Percentiles rank a stretch among this genome's conserved stretches.
phyloP scores from a whole-genome alignment of 92 coral and sea anemone species.

The Epizoanthus rinbou region DNA sequence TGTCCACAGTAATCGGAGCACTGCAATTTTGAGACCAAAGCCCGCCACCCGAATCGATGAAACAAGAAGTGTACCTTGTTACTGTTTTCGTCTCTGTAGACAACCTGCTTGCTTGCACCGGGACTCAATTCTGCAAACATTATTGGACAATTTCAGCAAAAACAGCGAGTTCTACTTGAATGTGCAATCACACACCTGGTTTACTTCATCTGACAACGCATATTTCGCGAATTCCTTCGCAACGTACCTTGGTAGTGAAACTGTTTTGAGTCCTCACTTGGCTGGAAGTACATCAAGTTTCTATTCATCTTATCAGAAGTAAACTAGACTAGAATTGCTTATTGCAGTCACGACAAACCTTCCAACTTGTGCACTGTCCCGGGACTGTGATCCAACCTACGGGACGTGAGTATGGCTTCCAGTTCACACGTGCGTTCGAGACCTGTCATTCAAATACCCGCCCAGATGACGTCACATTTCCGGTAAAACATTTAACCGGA shows the following conservation, averaged over 20 bases:
- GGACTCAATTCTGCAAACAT: not conserved
- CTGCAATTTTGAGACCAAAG: not conserved
- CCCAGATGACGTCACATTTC: too few relatives aligned
- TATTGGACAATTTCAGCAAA: not conserved
- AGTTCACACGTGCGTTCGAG: too few relatives aligned
- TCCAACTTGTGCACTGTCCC: too few relatives aligned
- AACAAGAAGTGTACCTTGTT: constrained; percentile 13
- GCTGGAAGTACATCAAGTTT: constrained; percentile 8
- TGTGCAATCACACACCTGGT: not conserved
- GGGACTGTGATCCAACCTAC: too few relatives aligned
- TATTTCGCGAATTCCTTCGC: too few relatives aligned
- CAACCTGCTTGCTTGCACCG: not conserved
- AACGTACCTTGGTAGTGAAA: not conserved
- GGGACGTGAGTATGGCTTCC: too few relatives aligned
- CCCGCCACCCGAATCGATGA: not conserved
- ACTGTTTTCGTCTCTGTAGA: not conserved
- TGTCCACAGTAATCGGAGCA: not conserved
- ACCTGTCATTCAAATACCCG: too few relatives aligned
- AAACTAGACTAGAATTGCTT: not conserved
- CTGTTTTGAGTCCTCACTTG: not conserved
- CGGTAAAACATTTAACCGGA: too few relatives aligned
- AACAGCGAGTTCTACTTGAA: not conserved
- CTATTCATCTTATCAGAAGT: not conserved
- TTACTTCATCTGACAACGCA: not conserved
- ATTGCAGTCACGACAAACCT: too few relatives aligned